These are phyloP conservation scores for Dreissena rostriformis DNA, from an alignment of 1,140 invertebrate genomes.

Conservation along the genomic window DNA sequence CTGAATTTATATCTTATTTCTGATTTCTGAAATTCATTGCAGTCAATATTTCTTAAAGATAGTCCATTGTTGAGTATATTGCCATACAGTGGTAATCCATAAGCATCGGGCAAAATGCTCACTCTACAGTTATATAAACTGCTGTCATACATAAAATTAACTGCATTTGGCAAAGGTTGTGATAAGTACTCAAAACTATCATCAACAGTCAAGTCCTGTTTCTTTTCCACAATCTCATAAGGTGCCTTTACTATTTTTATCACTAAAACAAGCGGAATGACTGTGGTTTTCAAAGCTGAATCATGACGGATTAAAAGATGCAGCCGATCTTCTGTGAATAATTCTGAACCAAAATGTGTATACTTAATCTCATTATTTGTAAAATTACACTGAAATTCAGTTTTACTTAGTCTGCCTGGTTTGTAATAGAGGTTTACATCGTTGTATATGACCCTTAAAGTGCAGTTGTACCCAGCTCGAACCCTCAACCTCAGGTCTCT, in stretches of 20 bases:
- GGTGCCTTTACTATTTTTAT: constrained; percentile 75
- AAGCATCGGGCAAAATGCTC: constrained; percentile 69
- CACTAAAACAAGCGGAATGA: constrained; percentile 78
- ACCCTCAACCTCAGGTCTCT: constrained; percentile 77
- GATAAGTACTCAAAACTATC: constrained; percentile 70
- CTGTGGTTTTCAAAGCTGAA: constrained; percentile 77
- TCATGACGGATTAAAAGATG: constrained; percentile 79
- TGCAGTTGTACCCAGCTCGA: constrained; percentile 74
- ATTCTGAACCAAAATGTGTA: constrained; percentile 79
- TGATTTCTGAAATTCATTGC: constrained; percentile 77
- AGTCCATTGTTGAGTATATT: constrained; percentile 73
- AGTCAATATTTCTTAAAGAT: constrained; percentile 73
- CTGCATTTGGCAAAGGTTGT: constrained; percentile 65
- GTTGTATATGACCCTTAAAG: constrained; percentile 75
- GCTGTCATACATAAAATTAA: constrained; percentile 77
- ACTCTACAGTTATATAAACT: constrained; percentile 74
- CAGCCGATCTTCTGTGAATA: constrained; percentile 74
- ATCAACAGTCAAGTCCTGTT: constrained; percentile 77
- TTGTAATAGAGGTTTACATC: constrained; percentile 74
- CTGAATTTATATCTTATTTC: constrained; percentile 79
- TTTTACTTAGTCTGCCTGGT: constrained; percentile 77
- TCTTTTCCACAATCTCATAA: constrained; percentile 76
- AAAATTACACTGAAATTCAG: constrained; percentile 79
- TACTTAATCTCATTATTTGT: constrained; percentile 77
- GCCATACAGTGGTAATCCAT: constrained; percentile 79